Evolutionary conservation across 2,888 invertebrate species (phyloP), one percentile per base, ranked within the genome.

Genomic region (Pogonocherus hispidulus): DNA sequence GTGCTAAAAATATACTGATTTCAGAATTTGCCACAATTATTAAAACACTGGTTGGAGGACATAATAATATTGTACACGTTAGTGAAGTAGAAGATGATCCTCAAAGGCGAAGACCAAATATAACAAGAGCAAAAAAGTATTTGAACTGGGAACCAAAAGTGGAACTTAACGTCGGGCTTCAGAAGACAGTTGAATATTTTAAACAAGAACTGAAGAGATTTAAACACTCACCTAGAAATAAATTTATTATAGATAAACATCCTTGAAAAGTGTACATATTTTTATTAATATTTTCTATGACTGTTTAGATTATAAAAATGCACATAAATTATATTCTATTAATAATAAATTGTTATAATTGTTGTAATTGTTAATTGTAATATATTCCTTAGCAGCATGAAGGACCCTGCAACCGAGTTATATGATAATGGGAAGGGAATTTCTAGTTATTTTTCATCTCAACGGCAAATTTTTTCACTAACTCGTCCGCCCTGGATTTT

Each of bases 21-120:
- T 3, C 85, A 94, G 96, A 96, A 86, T 96, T 96, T 84, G 96
- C 96, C 1, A 87, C 90, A 67, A 93, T 95, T 78, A 96, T 96
- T 78, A 93, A 93, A 84, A 90, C 92, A 78, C 87, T 95, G 80
- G 92, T 94, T 82, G 98, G 96, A 11, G 95, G 96, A 27, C 90
- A 91, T 35, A 97, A 96, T 85, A 90, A 91, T 80, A 93, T 99
- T 67, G 88, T 93, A 18, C 92, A 94, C 78, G 90, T 93, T 70
- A 92, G 94, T 18, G 94, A 96, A 3, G 94, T 98, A 54, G 94
- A 96, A 83, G 99, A 99, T 84, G 99, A 99, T 87, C 99, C 99
- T 0, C 96, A 97, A 83, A 88, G 96, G 71, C 89, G 99, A 52
- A 92, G 94, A 76, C 99, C 99, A 0, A 97, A 99, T 84, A 99